A percentile compares a stretch with the other conserved stretches of the same genome.
Conservation (phyloP, 1,140 invertebrate genomes). For the Manduca sexta region DNA sequence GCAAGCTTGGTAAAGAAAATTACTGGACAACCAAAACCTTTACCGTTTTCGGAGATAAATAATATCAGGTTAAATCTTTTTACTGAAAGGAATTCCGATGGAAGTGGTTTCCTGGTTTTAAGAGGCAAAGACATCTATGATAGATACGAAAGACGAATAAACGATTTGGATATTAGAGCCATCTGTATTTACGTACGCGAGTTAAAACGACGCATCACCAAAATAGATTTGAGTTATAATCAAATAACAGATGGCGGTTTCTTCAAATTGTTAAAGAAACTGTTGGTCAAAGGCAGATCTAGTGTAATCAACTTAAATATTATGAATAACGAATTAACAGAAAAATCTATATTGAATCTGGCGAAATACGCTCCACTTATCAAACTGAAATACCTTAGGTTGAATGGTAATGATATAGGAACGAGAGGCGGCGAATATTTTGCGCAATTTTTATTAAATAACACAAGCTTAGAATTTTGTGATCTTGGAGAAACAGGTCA, state of each 20-base stretch:
- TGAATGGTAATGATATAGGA: constrained; percentile 74
- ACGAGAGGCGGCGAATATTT: constrained; percentile 64
- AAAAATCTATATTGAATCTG: constrained; percentile 49
- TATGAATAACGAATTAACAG: constrained; percentile 70
- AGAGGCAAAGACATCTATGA: constrained; percentile 45
- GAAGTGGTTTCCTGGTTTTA: constrained; percentile 40
- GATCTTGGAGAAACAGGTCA: constrained; percentile 74
- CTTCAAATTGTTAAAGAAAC: constrained; percentile 58
- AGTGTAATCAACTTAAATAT: constrained; percentile 68
- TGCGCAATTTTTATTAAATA: constrained; percentile 62
- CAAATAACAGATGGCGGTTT: constrained; percentile 71
- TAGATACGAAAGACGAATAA: constrained; percentile 49
- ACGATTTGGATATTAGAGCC: constrained; percentile 62
- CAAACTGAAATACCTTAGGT: constrained; percentile 63
- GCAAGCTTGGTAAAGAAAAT: constrained; percentile 33
- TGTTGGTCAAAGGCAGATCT: constrained; percentile 49
- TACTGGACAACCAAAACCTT: constrained; percentile 27
- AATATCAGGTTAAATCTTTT: constrained; percentile 48
- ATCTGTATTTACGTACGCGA: constrained; percentile 65
- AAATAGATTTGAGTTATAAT: constrained; percentile 74
- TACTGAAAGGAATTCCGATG: constrained; percentile 55
- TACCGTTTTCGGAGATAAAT: constrained; percentile 39
- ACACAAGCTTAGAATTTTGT: constrained; percentile 59
- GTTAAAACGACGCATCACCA: constrained; percentile 57
- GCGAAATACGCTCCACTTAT: constrained; percentile 49